Base-by-base conservation (phyloP, 1,140 invertebrate species). In the Eulimnadia texana region DNA sequence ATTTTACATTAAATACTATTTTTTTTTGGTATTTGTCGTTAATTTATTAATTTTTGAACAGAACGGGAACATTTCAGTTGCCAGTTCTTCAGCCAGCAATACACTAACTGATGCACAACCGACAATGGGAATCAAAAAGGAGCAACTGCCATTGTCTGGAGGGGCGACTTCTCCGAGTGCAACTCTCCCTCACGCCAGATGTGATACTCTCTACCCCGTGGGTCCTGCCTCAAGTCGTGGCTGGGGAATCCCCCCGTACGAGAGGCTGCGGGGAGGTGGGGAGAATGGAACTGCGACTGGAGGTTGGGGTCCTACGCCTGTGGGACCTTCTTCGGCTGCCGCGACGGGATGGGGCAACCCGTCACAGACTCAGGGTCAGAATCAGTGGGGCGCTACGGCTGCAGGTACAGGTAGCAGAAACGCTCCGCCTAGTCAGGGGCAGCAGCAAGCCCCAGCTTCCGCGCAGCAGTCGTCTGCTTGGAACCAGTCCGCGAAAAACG, bases 241-340 rank as follows among this genome's bases (percentile, higher is more conserved):
- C 58, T 84, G 80, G 82, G 81, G 79, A 42, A 78, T 82, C 20
- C 77, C 79, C 47, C 72, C 67, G 24, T 71, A 75, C 28, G 69
- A 84, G 62, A 77, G 83, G 58, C 74, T 88, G n/a, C 73, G 77
- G 50, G 86, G 86, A 51, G 85, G 86, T 24, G n/a, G n/a, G n/a
- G 86, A 85, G 42, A 85, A 88, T 53, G 86, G 84, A 70, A n/a
- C n/a, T n/a, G n/a, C n/a, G n/a, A 80, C 81, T 47, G 73, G 79
- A n/a, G 84, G 82, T 62, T 86, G 85, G 84, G 84, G 82, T 50
- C 60, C 28, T 57, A 49, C 50, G 54, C 53, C 47, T 24, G 63
- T 25, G 20, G 57, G 2, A 2, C 25, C 25, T 25, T 29, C 59
- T 25, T 55, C 42, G 22, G 59, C 60, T 59, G n/a, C n/a, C n/a